Evolutionary conservation across 1,140 invertebrate genomes (phyloP), one percentile per base, ranked within the genome.

Genomic region (Neodiprion virginianus): DNA sequence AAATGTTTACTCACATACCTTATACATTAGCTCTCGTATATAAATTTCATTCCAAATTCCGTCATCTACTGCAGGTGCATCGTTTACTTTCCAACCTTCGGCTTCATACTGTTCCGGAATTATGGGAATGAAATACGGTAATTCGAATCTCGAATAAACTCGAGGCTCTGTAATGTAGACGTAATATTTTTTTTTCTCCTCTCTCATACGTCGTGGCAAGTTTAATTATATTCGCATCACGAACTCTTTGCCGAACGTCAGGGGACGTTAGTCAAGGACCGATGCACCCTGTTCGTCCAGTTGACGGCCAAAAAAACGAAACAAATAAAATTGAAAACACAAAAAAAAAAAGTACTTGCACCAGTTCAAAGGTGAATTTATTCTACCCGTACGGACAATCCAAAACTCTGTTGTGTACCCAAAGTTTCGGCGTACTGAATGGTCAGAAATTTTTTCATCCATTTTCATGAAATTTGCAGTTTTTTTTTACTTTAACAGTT

Each of bases 141-240:
- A 40, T 40, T 40, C 28, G 28, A 40, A 40, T 40, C 28, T 40
- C 28, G 28, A 40, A 40, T 40, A 40, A 3, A 40, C 28, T 40
- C 28, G 28, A 40, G 28, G 1, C 28, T 40, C 28, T 40, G 28
- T 40, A 40, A 40, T 40, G 5, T 40, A 5, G 5, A 40, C 28
- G 28, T 40, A 40, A 40, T 40, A 40, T 40, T 40, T 40, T 40
- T 40, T 40, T 5, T 40, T 40, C 17, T 40, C 28, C 5, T 5
- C 28, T 61, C n/a, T 61, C 11, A 61, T 61, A 11, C 11, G n/a
- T 61, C 53, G 53, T 61, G 53, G n/a, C 53, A 61, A 61, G 53
- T 61, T 9, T 61, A 61, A 61, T 61, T 61, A 61, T 61, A 61
- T 61, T 61, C 53, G 53, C 53, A 61, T 61, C 53, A 61, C 53